Percentiles rank a stretch among this genome's conserved stretches.
Conservation (phyloP, 2,113 vertebrate species). For the Chloroceryle aenea region DNA sequence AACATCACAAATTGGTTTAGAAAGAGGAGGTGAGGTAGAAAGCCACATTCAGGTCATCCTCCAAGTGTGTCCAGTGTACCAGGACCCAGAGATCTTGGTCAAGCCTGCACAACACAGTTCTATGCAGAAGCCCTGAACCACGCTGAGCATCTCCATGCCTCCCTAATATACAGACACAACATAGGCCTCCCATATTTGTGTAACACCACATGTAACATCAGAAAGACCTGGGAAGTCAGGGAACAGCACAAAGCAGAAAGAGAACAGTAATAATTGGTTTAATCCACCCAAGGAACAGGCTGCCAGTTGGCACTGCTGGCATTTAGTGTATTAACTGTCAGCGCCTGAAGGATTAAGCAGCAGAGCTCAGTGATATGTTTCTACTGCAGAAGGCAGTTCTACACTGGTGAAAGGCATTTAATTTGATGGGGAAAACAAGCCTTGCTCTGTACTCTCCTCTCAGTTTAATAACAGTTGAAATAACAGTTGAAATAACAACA, state of each 20-base stretch:
- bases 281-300: not conserved
- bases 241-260: not conserved
- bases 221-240: not conserved
- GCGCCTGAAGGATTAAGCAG: not conserved
- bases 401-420: constrained; percentile 1
- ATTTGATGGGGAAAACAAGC: not conserved
- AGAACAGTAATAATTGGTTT: not conserved
- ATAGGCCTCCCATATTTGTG: not conserved
- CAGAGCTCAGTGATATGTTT: not conserved
- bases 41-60: not conserved
- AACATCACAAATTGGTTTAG: not conserved
- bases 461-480: not conserved
- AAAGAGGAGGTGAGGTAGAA: not conserved
- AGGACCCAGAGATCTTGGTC: not conserved
- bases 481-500: not conserved
- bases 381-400: constrained; percentile 10
- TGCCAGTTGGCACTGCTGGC: constrained; percentile 35
- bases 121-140: not conserved
- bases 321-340: not conserved
- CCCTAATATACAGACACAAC: not conserved
- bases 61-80: not conserved
- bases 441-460: not conserved
- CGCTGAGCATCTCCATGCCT: not conserved
- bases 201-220: not conserved
- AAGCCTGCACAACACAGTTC: rapidly evolving